Conservation (phyloP, 1,140 invertebrate species). For the Epicauta chinensis region DNA sequence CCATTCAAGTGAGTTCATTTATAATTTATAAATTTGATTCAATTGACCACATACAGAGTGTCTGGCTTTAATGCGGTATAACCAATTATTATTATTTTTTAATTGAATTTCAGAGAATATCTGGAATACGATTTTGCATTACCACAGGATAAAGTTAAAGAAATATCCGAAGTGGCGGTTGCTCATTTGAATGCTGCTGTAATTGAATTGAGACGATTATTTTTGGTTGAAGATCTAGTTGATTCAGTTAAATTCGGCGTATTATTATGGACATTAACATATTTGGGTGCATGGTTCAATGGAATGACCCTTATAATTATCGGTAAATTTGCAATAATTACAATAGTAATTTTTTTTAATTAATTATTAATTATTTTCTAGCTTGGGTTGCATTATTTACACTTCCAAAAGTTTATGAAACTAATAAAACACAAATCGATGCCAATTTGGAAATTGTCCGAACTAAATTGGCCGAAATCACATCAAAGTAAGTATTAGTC, state of each 20-base stretch:
- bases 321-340: slow-evolving; percentile 48
- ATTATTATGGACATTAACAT: slow-evolving; percentile 90
- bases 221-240: slow-evolving; percentile 92
- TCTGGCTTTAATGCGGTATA: too few species aligned
- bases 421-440: slow-evolving; percentile 95
- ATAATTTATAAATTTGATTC: slow-evolving; percentile 7
- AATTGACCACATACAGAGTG: too few species aligned
- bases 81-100: too few species aligned
- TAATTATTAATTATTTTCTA: slow-evolving; percentile 45
- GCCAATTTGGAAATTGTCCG: slow-evolving; percentile 82
- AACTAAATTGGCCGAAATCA: slow-evolving; percentile 83
- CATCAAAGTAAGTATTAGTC: slow-evolving; percentile 66
- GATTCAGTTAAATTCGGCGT: slow-evolving; percentile 94
- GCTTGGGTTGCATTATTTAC: slow-evolving; percentile 90
- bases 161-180: slow-evolving; percentile 74
- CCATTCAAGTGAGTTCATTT: slow-evolving; percentile 86
- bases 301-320: slow-evolving; percentile 94
- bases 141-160: slow-evolving; percentile 81
- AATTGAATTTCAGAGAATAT: slow-evolving; percentile 59
- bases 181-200: slow-evolving; percentile 76
- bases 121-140: slow-evolving; percentile 81
- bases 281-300: slow-evolving; percentile 96
- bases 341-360: neutral
- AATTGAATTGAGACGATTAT: slow-evolving; percentile 80
- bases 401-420: slow-evolving; percentile 95